A percentile compares a stretch with the other conserved stretches of the same genome.
phyloP scores from a whole-genome alignment of 2,888 invertebrate species.

The Sclerodermus sp. region DNA sequence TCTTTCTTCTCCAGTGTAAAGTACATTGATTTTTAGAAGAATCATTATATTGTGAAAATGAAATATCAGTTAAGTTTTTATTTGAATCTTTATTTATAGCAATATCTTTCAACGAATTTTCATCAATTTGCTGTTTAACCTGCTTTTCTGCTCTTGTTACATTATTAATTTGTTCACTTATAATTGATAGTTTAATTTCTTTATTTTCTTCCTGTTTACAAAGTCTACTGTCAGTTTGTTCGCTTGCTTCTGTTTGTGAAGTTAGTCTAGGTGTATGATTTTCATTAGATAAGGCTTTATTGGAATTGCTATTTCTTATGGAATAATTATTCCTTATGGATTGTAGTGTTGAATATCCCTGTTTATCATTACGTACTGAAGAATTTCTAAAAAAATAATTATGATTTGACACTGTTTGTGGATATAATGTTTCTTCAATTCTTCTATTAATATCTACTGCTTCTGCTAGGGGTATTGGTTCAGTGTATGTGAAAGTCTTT shows the following conservation, averaged over 20 bases:
- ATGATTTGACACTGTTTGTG: constrained; percentile 37
- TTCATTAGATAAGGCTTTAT: constrained; percentile 2
- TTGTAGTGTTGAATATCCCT: constrained; percentile 9
- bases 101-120: no score
- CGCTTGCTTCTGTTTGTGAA: not conserved
- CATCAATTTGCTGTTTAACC: constrained; percentile 4
- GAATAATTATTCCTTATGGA: constrained; percentile 8
- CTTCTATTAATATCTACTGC: constrained; percentile 49
- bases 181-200: no score
- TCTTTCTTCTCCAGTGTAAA: constrained; percentile 37
- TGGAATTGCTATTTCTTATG: not conserved
- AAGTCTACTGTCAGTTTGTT: no score
- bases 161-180: constrained; percentile 23
- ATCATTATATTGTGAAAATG: no score
- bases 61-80: no score
- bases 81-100: no score
- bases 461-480: constrained; percentile 48
- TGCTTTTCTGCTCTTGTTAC: constrained; percentile 33
- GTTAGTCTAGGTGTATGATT: constrained; percentile 4
- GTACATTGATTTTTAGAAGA: no score
- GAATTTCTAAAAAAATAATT: constrained; percentile 36
- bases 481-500: constrained; percentile 45
- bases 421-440: constrained; percentile 51
- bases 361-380: constrained; percentile 19
- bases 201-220: no score